These are phyloP conservation scores for Perodicticus potto DNA, from an alignment of 2,797 vertebrate genomes.

Conservation along the genomic window DNA sequence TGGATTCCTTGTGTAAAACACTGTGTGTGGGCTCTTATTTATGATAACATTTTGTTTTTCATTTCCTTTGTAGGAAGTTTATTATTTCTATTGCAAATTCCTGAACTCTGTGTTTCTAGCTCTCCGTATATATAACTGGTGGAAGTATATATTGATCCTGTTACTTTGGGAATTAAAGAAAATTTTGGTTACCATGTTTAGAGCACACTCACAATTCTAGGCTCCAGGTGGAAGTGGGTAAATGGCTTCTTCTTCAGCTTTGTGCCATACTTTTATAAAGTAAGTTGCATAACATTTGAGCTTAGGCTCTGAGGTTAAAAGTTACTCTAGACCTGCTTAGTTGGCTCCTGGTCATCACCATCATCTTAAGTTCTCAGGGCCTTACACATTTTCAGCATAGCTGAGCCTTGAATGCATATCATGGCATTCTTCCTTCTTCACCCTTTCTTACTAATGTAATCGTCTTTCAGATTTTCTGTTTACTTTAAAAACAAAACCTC, in stretches of 20 bases:
- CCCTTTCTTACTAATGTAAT: neutral
- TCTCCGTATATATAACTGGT: neutral
- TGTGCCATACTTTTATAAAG: neutral
- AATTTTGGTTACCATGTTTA: neutral
- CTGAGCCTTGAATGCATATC: neutral
- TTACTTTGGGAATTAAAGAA: slow-evolving; percentile 19
- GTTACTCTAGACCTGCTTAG: neutral
- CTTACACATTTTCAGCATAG: neutral
- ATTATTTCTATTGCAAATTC: neutral
- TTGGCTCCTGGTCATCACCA: neutral
- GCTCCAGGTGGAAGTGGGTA: neutral
- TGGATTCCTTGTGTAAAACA: neutral
- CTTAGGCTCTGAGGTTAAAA: neutral
- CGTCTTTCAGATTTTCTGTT: slow-evolving; percentile 21
- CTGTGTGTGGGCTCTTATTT: neutral
- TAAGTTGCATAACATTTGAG: neutral
- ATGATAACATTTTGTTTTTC: neutral
- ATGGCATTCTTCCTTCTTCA: neutral
- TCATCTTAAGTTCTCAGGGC: neutral
- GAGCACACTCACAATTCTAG: neutral
- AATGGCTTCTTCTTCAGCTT: neutral
- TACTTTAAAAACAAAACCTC: slow-evolving; percentile 24
- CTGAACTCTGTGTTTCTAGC: neutral
- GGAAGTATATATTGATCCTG: neutral
- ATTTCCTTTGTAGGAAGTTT: neutral